Conservation (phyloP, 2,797 vertebrate genomes). For the Melanotaenia boesemani region DNA sequence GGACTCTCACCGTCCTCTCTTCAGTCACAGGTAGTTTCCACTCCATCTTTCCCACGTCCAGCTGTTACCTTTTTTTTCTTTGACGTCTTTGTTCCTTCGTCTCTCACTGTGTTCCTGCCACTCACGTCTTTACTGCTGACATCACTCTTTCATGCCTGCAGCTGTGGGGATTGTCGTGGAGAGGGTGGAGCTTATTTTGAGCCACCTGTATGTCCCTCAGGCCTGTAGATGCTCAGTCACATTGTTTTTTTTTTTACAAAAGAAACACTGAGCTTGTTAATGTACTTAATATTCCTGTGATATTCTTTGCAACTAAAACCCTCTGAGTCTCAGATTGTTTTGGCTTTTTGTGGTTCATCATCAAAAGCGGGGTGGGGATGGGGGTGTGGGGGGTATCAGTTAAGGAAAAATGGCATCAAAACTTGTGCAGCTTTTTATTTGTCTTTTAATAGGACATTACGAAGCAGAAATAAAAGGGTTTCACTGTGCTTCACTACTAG, state of each 20-base stretch:
- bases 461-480: no score
- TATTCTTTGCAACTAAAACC: not conserved
- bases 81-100: slow-evolving; percentile 8
- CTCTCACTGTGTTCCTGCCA: slow-evolving; percentile 2
- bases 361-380: no score
- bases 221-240: slow-evolving; percentile 5
- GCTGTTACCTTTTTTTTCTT: slow-evolving; percentile 21
- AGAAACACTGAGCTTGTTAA: not conserved
- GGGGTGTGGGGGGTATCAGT: no score
- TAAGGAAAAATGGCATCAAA: no score
- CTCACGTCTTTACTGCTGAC: slow-evolving; percentile 24
- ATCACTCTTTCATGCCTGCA: slow-evolving; percentile 13
- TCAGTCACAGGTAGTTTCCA: slow-evolving; percentile 20
- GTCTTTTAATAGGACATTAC: no score
- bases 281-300: not conserved
- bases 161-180: not conserved
- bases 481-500: no score
- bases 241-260: not conserved
- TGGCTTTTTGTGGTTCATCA: no score
- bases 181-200: not conserved
- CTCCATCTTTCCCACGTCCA: slow-evolving; percentile 9
- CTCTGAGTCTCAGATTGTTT: no score
- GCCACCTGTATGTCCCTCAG: not conserved
- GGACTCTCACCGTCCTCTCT: slow-evolving; percentile 41
- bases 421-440: no score